Evolutionary conservation across 2,113 vertebrate genomes (phyloP).

Genomic region (Alligator sinensis): DNA sequence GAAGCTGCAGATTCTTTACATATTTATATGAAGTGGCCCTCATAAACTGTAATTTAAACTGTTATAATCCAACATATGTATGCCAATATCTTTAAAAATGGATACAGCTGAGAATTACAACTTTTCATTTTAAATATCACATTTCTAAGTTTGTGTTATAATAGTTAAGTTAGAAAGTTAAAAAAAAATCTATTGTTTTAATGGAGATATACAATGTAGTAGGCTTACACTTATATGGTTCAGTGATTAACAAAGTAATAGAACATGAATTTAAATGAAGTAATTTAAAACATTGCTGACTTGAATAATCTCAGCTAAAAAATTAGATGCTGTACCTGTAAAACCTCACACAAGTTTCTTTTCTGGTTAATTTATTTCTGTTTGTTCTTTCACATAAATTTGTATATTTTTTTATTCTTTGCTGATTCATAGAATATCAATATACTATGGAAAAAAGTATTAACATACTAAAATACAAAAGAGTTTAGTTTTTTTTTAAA

Average conservation of each 20-base stretch:
- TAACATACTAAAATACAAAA: not conserved
- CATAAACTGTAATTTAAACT: not conserved
- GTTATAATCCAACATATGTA: not conserved
- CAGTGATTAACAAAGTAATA: conserved; percentile 6
- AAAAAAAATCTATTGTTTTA: not conserved
- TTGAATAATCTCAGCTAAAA: not conserved
- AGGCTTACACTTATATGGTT: not conserved
- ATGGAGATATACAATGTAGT: not conserved
- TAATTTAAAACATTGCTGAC: not conserved
- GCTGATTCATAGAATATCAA: not conserved
- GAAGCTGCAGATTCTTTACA: not conserved
- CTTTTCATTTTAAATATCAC: not conserved
- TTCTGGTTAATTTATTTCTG: not conserved
- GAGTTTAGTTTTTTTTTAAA: not conserved
- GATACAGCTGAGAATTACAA: not conserved
- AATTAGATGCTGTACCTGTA: not conserved
- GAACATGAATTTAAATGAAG: conserved; percentile 28
- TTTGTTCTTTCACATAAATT: not conserved
- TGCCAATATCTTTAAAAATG: not conserved
- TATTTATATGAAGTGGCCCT: not conserved
- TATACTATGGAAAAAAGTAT: not conserved
- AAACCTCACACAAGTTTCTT: not conserved
- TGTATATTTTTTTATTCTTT: not conserved
- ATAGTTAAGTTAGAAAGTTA: not conserved
- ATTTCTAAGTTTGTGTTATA: not conserved